Conservation (phyloP, 2,797 vertebrate genomes). For the Phrynocephalus vlangalii region DNA sequence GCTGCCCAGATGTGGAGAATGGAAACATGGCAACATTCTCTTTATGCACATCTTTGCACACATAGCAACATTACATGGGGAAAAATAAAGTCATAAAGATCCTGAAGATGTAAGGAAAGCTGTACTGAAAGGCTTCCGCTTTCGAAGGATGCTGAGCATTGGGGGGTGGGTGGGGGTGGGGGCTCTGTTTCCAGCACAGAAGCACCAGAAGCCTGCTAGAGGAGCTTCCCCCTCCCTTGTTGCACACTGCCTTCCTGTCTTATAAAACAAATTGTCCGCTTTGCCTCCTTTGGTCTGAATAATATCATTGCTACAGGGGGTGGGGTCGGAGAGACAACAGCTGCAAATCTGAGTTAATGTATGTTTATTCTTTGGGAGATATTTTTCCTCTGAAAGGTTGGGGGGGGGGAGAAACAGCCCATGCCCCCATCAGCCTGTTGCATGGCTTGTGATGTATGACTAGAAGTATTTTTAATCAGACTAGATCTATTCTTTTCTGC, state of each 20-base stretch:
- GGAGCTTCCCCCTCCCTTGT: background rate
- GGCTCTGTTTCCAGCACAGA: conserved; percentile 1
- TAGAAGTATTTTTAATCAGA: conserved; percentile 46
- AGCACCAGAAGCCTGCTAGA: background rate
- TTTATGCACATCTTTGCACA: background rate
- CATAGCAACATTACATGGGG: background rate
- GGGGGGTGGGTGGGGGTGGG: background rate
- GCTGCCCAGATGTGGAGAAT: too few species aligned
- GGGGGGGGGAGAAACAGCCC: conserved; percentile 27
- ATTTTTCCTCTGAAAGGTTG: conserved; percentile 46
- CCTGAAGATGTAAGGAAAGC: background rate
- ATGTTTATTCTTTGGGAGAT: conserved; percentile 42
- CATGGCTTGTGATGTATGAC: background rate
- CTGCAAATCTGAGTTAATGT: conserved; percentile 56
- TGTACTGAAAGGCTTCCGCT: background rate
- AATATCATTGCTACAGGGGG: background rate
- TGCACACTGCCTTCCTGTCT: conserved; percentile 23
- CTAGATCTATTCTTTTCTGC: conserved; percentile 44
- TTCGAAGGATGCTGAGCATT: background rate
- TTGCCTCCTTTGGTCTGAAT: conserved; percentile 56
- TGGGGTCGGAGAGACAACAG: conserved; percentile 24
- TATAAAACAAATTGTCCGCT: conserved; percentile 28
- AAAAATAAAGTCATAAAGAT: background rate
- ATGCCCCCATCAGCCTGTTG: conserved; percentile 32
- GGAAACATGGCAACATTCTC: too few species aligned